Conservation (phyloP, 1,140 invertebrate species). For the Argopecten irradians region DNA sequence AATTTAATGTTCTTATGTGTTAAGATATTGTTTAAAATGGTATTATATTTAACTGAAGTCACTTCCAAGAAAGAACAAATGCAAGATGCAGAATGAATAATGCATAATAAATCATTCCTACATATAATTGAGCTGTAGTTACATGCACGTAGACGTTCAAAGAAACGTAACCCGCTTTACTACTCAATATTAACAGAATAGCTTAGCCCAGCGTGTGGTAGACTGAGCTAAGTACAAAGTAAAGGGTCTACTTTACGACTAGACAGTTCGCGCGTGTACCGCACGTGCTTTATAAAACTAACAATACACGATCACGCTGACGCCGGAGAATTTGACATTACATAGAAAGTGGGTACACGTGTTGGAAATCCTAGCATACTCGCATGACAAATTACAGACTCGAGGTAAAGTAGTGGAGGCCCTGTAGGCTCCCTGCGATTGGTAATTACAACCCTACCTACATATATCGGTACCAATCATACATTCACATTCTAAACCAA, state of each 20-base stretch:
- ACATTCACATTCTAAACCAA: neutral
- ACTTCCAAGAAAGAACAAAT: too few species aligned
- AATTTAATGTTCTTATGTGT: too few species aligned
- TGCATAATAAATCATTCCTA: too few species aligned
- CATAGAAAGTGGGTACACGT: slow-evolving; percentile 15
- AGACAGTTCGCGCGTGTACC: neutral
- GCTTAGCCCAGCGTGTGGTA: neutral
- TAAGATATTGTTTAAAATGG: too few species aligned
- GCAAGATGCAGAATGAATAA: too few species aligned
- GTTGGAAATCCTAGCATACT: slow-evolving; percentile 1
- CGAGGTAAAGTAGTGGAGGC: neutral
- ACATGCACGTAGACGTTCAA: neutral
- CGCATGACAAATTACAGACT: slow-evolving; percentile 15
- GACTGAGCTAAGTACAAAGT: neutral
- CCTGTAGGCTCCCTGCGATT: neutral
- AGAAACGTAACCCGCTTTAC: neutral
- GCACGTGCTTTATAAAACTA: slow-evolving; percentile 16
- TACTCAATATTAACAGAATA: neutral
- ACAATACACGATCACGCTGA: slow-evolving; percentile 8
- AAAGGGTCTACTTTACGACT: neutral
- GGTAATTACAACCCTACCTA: neutral
- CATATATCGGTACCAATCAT: neutral
- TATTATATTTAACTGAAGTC: too few species aligned
- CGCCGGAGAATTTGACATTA: slow-evolving; percentile 1
- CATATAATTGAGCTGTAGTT: neutral